Evolutionary conservation across 2,888 invertebrate genomes (phyloP).

Genomic region (Agonopterix alstromeriana): DNA sequence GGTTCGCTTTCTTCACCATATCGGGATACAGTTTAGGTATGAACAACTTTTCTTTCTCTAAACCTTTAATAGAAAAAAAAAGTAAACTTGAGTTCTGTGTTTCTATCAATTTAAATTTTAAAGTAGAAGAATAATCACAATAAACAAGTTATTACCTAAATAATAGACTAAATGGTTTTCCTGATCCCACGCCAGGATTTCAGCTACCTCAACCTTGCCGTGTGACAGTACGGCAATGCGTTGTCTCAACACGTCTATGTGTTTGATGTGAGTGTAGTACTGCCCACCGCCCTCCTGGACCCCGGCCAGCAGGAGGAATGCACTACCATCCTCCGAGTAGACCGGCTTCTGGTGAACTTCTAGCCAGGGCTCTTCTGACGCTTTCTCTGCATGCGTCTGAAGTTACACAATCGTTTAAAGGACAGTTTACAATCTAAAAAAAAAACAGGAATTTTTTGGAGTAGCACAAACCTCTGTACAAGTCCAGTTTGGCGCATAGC

Average conservation of each 20-base stretch:
- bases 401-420: constrained; percentile 11
- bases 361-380: constrained; percentile 90
- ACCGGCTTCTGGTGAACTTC: constrained; percentile 90
- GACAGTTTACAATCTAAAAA: not conserved
- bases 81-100: not conserved
- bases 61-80: constrained; percentile 55
- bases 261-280: constrained; percentile 92
- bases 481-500: constrained; percentile 87
- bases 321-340: constrained; percentile 89
- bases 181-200: constrained; percentile 91
- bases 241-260: constrained; percentile 88
- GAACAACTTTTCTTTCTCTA: constrained; percentile 49
- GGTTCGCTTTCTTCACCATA: constrained; percentile 57
- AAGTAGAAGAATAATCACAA: not conserved
- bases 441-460: not conserved
- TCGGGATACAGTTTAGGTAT: constrained; percentile 59
- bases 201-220: constrained; percentile 88
- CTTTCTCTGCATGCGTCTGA: constrained; percentile 88
- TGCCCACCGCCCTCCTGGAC: constrained; percentile 91
- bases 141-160: constrained; percentile 52
- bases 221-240: constrained; percentile 91
- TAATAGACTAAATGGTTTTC: constrained; percentile 87
- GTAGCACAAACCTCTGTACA: constrained; percentile 82
- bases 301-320: constrained; percentile 87
- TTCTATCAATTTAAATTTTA: not conserved